Evolutionary conservation across 2,113 vertebrate species (phyloP).

Genomic region (Microcebus jonahi): DNA sequence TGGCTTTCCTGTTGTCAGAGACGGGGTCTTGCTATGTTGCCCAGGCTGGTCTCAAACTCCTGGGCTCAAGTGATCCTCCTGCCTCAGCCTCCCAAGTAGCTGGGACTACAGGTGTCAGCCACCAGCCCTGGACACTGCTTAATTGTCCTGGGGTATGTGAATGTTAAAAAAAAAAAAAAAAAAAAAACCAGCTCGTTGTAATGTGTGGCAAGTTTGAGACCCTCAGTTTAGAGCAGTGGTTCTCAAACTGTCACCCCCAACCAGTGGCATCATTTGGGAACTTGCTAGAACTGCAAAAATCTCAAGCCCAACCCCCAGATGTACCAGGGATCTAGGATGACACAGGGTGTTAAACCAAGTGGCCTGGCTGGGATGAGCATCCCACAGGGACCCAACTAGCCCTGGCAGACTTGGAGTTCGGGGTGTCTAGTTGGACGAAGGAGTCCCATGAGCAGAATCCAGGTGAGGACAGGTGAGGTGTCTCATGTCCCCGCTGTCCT

Average conservation of each 20-base stretch:
- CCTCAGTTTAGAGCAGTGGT: not conserved
- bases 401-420: not conserved
- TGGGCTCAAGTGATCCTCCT: too few species aligned
- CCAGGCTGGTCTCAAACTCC: too few species aligned
- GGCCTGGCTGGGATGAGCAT: rapidly evolving
- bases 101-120: too few species aligned
- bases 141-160: not conserved
- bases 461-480: not conserved
- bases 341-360: not conserved
- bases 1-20: not conserved
- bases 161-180: not conserved
- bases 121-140: too few species aligned
- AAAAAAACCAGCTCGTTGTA: not conserved
- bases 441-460: not conserved
- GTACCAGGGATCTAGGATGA: not conserved
- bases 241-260: too few species aligned
- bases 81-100: too few species aligned
- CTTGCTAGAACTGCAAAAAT: not conserved
- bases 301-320: not conserved
- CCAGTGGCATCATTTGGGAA: not conserved
- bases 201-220: not conserved
- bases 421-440: not conserved
- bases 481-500: not conserved
- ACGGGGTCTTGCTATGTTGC: not conserved
- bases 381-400: not conserved